phyloP scores from a whole-genome alignment of 2,888 invertebrate genomes.

The Eupithecia exiguata region DNA sequence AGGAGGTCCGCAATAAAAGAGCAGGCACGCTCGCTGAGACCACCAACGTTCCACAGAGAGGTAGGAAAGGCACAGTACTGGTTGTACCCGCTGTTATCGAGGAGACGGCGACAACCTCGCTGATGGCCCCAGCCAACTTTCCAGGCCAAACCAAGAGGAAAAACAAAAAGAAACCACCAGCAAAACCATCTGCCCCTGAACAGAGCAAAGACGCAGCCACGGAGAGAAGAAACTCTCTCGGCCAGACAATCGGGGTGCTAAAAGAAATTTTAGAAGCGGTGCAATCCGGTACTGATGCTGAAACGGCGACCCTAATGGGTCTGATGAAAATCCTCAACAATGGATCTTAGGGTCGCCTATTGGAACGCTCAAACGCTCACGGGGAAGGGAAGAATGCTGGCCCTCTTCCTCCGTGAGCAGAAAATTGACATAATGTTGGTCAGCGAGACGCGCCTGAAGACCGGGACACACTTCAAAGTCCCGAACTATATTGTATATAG shows the following conservation, averaged over 20 bases:
- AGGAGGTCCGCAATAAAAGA: conserved; percentile 15
- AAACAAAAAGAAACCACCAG: too few relatives aligned
- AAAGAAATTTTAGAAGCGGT: not conserved
- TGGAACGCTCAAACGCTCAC: conserved; percentile 23
- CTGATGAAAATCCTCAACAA: conserved; percentile 21
- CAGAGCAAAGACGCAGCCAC: not conserved
- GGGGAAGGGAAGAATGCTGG: conserved; percentile 24
- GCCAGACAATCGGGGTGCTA: not conserved
- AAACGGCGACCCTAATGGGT: conserved; percentile 9
- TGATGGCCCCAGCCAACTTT: not conserved
- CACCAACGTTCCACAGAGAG: not conserved
- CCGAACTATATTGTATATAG: not conserved
- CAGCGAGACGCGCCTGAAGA: not conserved
- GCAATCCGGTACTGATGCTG: not conserved
- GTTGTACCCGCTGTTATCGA: not conserved
- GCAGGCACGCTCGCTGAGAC: conserved; percentile 30
- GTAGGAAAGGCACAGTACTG: not conserved
- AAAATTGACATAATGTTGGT: not conserved
- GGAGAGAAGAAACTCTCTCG: not conserved
- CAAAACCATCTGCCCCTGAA: not conserved
- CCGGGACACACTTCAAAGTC: not conserved
- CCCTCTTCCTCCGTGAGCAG: conserved; percentile 22
- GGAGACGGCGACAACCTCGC: not conserved
- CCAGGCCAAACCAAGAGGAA: not conserved
- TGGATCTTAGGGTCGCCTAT: conserved; percentile 13